Evolutionary conservation across 37 sponge, comb jelly and placozoan genomes (phyloP), one percentile per base, ranked within the genome.

Genomic region (Dysidea cf. avara): DNA sequence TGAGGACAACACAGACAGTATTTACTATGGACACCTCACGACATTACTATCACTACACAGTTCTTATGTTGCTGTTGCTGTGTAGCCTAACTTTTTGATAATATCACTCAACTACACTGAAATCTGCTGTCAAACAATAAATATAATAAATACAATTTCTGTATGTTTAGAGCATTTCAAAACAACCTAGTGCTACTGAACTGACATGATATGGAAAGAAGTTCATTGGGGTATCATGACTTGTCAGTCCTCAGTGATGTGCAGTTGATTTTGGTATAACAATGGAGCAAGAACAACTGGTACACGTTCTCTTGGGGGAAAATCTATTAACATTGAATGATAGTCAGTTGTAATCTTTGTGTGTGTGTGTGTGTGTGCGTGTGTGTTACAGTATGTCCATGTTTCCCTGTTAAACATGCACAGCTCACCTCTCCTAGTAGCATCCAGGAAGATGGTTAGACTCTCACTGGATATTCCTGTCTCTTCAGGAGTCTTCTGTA

Each of bases 241-340:
- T 43, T 43, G 46, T 12, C 46, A 9, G 5, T 43, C 92, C 43
- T 87, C 84, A 38, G 87, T 86, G 76, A 92, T 92, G 71, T 92
- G 86, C 43, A 53, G 64, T 34, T 88, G 77, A 21, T 81, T 81
- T n/a, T 40, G 81, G 54, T 93, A 93, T 29, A 93, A 72, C 43
- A 93, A 65, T 5, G 94, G 94, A 40, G 82, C 63, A 29, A 93
- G 39, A 0, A 93, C 90, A n/a, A 93, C 79, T 0, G 94, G 94
- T 17, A 93, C 94, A 39, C 91, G 31, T 50, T 88, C 94, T 7
- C 78, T 76, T n/a, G n/a, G n/a, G 6, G 94, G 94, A 65, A 93
- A 93, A 53, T 93, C 94, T 89, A 39, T 31, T 22, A 60, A 31
- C 4, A 60, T 24, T 18, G 17, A 31, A 26, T 35, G 24, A 22